A percentile compares a stretch with the other conserved stretches of the same genome.
phyloP scores from a whole-genome alignment of 2,888 invertebrate species.

The Invenusta paracnida region DNA sequence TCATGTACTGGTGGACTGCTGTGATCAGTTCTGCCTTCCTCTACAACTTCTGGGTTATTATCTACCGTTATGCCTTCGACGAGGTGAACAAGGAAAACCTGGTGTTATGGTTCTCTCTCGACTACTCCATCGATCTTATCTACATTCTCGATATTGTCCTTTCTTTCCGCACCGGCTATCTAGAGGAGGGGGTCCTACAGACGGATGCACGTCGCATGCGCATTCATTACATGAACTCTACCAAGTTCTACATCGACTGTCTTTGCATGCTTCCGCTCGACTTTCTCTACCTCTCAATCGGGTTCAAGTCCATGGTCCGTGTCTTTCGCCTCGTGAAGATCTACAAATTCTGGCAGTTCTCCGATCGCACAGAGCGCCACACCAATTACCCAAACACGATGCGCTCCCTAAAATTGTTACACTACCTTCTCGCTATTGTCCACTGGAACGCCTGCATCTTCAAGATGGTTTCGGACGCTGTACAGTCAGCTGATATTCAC shows the following conservation, averaged over 20 bases:
- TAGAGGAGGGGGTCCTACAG: conserved; percentile 94
- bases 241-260: conserved; percentile 95
- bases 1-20: conserved; percentile 63
- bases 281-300: conserved; percentile 93
- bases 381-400: conserved; percentile 95
- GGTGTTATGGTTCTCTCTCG: conserved; percentile 89
- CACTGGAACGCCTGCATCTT: conserved; percentile 99
- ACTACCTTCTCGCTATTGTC: conserved; percentile 93
- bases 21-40: conserved; percentile 59
- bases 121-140: conserved; percentile 90
- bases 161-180: conserved; percentile 91
- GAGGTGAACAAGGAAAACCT: conserved; percentile 81
- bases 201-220: conserved; percentile 87
- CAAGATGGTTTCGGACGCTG: conserved; percentile 73
- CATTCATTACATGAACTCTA: conserved; percentile 94
- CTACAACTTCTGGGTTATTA: conserved; percentile 65
- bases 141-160: conserved; percentile 92
- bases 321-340: conserved; percentile 93
- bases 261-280: conserved; percentile 92
- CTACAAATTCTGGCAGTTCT: conserved; percentile 94
- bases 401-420: conserved; percentile 62
- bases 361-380: conserved; percentile 94
- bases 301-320: conserved; percentile 83
- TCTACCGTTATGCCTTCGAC: conserved; percentile 96
- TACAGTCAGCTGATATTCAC: not conserved